Evolutionary conservation across 2,888 invertebrate species (phyloP).

Genomic region (Bombylius discolor): DNA sequence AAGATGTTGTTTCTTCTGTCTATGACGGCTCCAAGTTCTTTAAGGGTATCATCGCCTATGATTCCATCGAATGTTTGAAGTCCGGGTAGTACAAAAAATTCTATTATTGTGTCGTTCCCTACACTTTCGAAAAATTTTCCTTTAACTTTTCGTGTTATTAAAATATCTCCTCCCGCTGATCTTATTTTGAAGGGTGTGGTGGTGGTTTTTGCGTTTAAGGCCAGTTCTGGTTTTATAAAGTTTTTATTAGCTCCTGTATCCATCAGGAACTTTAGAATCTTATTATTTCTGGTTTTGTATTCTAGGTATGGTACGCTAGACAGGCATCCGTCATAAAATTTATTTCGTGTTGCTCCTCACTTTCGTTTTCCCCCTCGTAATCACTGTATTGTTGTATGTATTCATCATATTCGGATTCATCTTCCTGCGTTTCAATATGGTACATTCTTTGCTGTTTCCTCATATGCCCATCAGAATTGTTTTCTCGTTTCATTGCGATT

Average conservation of each 20-base stretch:
- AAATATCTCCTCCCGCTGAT: constrained; percentile 1
- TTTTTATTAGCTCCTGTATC: background rate
- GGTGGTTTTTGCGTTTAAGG: background rate
- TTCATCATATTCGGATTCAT: background rate
- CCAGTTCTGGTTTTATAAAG: background rate
- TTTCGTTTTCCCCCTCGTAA: background rate
- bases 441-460: background rate
- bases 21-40: constrained; percentile 3
- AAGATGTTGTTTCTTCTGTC: constrained; percentile 2
- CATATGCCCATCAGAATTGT: too few species aligned
- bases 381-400: background rate
- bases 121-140: constrained; percentile 6
- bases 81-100: constrained; percentile 1
- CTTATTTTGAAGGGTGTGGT: background rate
- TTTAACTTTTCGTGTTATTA: background rate
- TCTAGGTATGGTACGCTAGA: background rate
- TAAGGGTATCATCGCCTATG: constrained; percentile 6
- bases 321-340: constrained; percentile 2
- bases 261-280: background rate
- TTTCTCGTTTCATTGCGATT: too few species aligned
- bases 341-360: background rate
- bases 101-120: background rate
- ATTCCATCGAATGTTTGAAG: constrained; percentile 7
- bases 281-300: background rate
- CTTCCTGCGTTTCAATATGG: background rate